These are phyloP conservation scores for Molossus alvarezi DNA, from an alignment of 2,797 vertebrate species.

Conservation along the genomic window DNA sequence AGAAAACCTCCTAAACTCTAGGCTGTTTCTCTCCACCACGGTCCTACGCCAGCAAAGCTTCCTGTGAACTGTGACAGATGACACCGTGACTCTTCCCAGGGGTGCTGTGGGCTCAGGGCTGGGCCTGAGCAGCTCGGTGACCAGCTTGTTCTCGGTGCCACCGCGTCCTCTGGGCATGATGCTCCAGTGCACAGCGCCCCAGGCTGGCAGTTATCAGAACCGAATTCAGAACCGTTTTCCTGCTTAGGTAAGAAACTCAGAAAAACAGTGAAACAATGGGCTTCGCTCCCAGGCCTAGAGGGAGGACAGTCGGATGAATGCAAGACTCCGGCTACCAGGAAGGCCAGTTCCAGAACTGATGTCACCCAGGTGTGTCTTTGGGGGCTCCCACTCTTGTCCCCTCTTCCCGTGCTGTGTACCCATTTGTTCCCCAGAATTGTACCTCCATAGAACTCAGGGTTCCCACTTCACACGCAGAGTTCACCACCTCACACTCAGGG, in stretches of 20 bases:
- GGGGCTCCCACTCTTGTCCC: neutral
- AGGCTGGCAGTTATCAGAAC: neutral
- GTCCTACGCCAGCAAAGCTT: neutral
- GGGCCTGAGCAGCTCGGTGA: neutral
- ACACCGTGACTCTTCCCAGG: neutral
- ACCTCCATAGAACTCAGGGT: neutral
- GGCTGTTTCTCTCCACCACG: no score
- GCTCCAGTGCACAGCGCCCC: neutral
- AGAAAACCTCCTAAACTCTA: neutral
- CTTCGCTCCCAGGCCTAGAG: neutral
- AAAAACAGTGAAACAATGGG: neutral
- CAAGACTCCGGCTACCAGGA: neutral
- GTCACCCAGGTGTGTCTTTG: neutral
- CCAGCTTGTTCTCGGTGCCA: no score
- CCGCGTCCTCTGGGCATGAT: accelerated
- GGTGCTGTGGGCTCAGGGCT: neutral
- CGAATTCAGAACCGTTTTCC: no score
- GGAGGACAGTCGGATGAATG: neutral
- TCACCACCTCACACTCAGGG: no score
- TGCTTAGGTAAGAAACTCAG: neutral
- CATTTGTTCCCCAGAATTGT: no score
- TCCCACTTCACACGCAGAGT: no score
- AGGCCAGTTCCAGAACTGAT: neutral
- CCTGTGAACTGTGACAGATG: neutral
- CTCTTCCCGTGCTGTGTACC: neutral